Evolutionary conservation across 2,113 vertebrate genomes (phyloP), one percentile per base, ranked within the genome.

Genomic region (Ursus arctos): DNA sequence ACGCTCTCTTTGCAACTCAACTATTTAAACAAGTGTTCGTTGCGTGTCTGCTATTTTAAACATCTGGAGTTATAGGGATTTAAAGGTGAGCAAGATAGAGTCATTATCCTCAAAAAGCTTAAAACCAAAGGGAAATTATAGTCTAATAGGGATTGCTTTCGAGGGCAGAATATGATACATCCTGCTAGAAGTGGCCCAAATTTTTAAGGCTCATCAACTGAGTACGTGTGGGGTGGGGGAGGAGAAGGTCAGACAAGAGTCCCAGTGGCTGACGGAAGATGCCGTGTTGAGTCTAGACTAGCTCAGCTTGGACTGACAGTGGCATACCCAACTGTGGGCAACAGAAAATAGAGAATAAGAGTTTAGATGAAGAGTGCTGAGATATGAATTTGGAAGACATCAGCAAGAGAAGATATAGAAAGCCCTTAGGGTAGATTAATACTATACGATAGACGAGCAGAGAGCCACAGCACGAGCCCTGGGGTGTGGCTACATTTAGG

Each of bases 21-120:
- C 47, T 90, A 85, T 33, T 88, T n/a, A 91, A 85, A 31, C 16
- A 49, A 63, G 33, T 92, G 31, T 49, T 57, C 89, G 87, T 83
- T 83, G 28, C 8, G 80, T 61, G 14, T 47, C 74, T 94, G 21
- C 43, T 83, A 76, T 71, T 94, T 96, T 26, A 94, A 96, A 94
- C 2, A 91, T 49, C 72, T 10, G 94, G 40, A 90, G 84, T 84
- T 65, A n/a, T 12, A 93, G 33, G 10, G 9, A 61, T 92, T 81
- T 92, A 86, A 90, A 97, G 43, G 15, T 55, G 28, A 85, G 47
- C 28, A 82, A 85, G 47, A 88, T 65, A 79, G 24, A 31, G 13
- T 49, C 51, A 31, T 95, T 85, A 83, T 13, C 59, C n/a, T 43
- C 59, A 79, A 88, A 76, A 85, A 92, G 4, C 4, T 67, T 96